These are phyloP conservation scores for Astreopora myriophthalma DNA, from an alignment of 64 coral and sea anemone species.

Conservation along the genomic window DNA sequence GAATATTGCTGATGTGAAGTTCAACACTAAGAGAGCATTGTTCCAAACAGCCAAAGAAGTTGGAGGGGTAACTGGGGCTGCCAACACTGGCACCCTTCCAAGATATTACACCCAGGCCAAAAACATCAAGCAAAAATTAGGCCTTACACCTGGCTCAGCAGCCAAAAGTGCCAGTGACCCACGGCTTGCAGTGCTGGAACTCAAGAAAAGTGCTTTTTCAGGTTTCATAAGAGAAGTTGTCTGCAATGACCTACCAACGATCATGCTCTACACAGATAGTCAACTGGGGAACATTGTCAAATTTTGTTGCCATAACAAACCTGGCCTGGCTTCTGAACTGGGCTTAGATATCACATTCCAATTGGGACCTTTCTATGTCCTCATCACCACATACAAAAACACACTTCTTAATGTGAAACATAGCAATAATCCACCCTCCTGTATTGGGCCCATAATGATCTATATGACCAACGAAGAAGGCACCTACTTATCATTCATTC, in stretches of 20 bases:
- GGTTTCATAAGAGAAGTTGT: slow-evolving; percentile 68
- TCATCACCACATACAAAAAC: not conserved
- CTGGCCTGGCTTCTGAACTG: not conserved
- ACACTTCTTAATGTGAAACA: not conserved
- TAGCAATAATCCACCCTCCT: not conserved
- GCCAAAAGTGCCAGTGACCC: not conserved
- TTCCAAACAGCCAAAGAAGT: not conserved
- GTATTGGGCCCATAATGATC: not conserved
- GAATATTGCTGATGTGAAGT: not conserved
- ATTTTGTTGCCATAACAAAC: not conserved
- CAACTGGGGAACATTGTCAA: slow-evolving; percentile 5
- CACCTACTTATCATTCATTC: slow-evolving; percentile 1
- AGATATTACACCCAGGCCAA: not conserved
- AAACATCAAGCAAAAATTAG: not conserved
- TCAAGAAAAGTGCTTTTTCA: slow-evolving; percentile 41
- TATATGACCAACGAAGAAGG: slow-evolving; percentile 43
- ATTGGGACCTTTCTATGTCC: slow-evolving; percentile 1
- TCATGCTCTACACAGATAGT: slow-evolving; percentile 50
- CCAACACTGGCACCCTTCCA: not conserved
- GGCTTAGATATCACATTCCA: not conserved
- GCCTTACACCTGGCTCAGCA: not conserved
- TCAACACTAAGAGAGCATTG: not conserved
- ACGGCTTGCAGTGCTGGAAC: slow-evolving; percentile 55
- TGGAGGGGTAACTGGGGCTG: not conserved
- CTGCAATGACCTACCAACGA: slow-evolving; percentile 67